These are phyloP conservation scores for Galagoides demidoff DNA, from an alignment of 2,797 vertebrate species.

Conservation along the genomic window DNA sequence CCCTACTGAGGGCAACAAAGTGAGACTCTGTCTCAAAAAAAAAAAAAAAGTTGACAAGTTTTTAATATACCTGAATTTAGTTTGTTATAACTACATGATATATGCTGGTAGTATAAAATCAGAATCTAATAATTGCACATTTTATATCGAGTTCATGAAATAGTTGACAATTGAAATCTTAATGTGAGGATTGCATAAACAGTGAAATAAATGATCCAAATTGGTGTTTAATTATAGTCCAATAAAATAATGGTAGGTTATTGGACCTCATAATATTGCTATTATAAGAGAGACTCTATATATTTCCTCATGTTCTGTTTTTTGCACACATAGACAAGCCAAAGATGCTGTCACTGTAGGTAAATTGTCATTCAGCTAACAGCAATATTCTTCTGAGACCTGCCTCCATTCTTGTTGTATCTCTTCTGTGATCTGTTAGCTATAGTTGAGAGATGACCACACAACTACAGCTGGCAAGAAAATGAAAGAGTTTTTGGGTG, in stretches of 20 bases:
- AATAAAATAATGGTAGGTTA: background rate
- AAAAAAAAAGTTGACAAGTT: background rate
- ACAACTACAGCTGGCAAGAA: background rate
- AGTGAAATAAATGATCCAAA: background rate
- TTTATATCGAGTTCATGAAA: background rate
- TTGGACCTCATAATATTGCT: background rate
- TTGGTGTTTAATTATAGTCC: background rate
- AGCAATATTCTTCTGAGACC: background rate
- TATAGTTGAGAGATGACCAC: background rate
- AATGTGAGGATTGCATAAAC: background rate
- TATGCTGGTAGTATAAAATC: background rate
- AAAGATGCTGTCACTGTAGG: background rate
- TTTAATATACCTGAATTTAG: background rate
- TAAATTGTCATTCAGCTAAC: background rate
- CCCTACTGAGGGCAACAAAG: too few relatives aligned
- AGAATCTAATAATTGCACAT: background rate
- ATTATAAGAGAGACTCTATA: background rate
- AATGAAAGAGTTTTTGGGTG: background rate
- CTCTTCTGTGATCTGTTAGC: background rate
- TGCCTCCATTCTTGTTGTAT: background rate
- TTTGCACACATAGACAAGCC: background rate
- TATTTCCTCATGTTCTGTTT: background rate
- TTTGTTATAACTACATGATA: background rate
- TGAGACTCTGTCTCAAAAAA: background rate
- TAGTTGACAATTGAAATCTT: background rate